Percentiles rank a stretch among this genome's conserved stretches.
phyloP scores from a whole-genome alignment of 2,113 vertebrate genomes.

The Gasterosteus nipponicus region DNA sequence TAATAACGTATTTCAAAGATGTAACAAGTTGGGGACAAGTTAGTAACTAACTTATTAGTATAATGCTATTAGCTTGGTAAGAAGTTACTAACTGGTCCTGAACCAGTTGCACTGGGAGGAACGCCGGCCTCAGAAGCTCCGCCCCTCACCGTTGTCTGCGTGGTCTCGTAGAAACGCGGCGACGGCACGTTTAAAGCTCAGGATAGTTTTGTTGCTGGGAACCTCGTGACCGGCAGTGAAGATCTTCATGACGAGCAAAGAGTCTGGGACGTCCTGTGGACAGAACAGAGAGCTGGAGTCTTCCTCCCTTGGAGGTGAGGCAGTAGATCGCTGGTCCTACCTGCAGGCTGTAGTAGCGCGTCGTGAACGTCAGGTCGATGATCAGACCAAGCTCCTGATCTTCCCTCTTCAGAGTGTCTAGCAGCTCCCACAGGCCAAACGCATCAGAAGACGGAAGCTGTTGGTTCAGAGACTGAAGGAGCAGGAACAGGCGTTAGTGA shows the following conservation, averaged over 20 bases:
- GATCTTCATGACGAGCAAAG: slow-evolving; percentile 84
- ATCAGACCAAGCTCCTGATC: slow-evolving; percentile 88
- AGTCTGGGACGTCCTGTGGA: slow-evolving; percentile 86
- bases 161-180: slow-evolving; percentile 84
- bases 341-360: slow-evolving; percentile 85
- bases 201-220: slow-evolving; percentile 79
- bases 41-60: too few species aligned
- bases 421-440: slow-evolving; percentile 86
- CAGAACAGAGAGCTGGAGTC: neutral
- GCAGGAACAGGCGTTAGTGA: neutral
- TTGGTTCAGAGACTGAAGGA: slow-evolving; percentile 77
- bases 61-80: too few species aligned
- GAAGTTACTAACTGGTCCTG: too few species aligned
- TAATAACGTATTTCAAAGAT: too few species aligned
- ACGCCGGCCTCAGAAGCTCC: neutral
- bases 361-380: slow-evolving; percentile 90
- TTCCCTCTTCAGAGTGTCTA: slow-evolving; percentile 77
- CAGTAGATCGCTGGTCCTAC: slow-evolving; percentile 58
- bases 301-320: accelerated
- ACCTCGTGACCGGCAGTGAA: slow-evolving; percentile 86
- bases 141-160: slow-evolving; percentile 82
- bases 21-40: too few species aligned
- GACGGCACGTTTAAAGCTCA: slow-evolving; percentile 85
- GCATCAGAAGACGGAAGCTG: slow-evolving; percentile 73
- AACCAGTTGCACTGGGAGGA: too few species aligned